Base-by-base conservation (phyloP, 2,113 vertebrate species). In the Pipa parva region DNA sequence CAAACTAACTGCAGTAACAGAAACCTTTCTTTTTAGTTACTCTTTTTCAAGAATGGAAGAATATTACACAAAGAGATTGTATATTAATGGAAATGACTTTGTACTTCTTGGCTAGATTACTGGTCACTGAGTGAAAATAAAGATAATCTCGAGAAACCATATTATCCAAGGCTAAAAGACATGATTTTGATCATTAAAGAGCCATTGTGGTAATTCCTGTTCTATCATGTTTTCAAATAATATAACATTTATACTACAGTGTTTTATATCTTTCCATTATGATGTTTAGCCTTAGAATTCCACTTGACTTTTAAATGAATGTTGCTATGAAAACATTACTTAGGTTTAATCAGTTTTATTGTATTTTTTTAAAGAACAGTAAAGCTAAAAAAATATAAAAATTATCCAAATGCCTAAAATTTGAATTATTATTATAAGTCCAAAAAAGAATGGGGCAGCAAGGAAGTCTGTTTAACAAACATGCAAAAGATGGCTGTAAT, bases 1-100 rank as follows among this genome's bases (percentile, higher is more conserved):
- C 85, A 89, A 88, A 90, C 89, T 90, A 90, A 90, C 86, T 88
- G 89, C 88, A 88, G 89, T 90, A 90, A 90, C 88, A 88, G 87
- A 89, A 89, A 87, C 82, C 79, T 90, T 90, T 89, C 87, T 89
- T 90, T 90, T 87, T 88, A 89, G 87, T 89, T 90, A 89, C 89
- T 88, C 85, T 90, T 90, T 90, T 90, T 89, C 84, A 90, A 89
- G 86, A 89, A 86, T 81, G 85, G 85, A 86, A 86, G 86, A 84
- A 89, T 90, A 90, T 89, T 90, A 89, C 87, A 90, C 87, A 86
- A 75, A 78, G 65, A 71, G 83, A 86, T 89, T 90, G 89, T 90
- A 89, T 90, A 89, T 85, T 88, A 85, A 86, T 87, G 88, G 84
- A 82, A 85, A 83, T 82, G 80, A 85, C 82, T 88, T 88, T 90